These are phyloP conservation scores for Drosophila ironensis DNA, from an alignment of 1,140 invertebrate species.

Conservation along the genomic window DNA sequence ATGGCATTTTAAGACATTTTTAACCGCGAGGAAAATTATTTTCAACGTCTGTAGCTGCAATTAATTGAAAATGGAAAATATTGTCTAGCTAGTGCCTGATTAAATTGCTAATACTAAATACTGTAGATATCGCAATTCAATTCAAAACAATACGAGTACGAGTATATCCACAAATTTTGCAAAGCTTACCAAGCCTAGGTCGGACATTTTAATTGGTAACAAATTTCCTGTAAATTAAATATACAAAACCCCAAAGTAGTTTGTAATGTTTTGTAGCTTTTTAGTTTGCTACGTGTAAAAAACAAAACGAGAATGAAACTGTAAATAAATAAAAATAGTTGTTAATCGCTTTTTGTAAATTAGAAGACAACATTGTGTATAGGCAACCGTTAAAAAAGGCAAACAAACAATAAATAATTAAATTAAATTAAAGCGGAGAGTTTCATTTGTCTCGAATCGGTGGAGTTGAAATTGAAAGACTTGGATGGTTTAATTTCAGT, in stretches of 20 bases:
- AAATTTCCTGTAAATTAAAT: constrained; percentile 29
- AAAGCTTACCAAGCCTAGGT: constrained; percentile 26
- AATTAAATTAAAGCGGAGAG: too few relatives aligned
- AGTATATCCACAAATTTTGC: constrained; percentile 22
- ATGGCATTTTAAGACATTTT: constrained; percentile 72
- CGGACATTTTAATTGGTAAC: constrained; percentile 22
- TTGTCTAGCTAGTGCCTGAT: constrained; percentile 44
- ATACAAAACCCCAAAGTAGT: constrained; percentile 34
- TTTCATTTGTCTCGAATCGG: too few relatives aligned
- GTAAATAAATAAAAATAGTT: constrained; percentile 53
- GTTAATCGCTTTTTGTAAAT: constrained; percentile 70
- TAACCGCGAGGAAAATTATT: constrained; percentile 5
- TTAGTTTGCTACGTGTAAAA: constrained; percentile 63
- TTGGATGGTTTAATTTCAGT: constrained; percentile 42
- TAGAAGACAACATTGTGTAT: constrained; percentile 65
- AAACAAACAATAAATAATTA: constrained; percentile 47
- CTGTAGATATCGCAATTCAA: constrained; percentile 42
- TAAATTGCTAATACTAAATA: constrained; percentile 28
- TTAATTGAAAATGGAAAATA: constrained; percentile 8
- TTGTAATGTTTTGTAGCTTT: constrained; percentile 56
- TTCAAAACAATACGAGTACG: not conserved
- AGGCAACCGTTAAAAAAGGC: constrained; percentile 64
- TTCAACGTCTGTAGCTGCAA: constrained; percentile 22
- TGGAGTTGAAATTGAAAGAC: too few relatives aligned
- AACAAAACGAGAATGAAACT: constrained; percentile 12